Evolutionary conservation across 2,888 invertebrate species (phyloP).

Genomic region (Muscina levida): DNA sequence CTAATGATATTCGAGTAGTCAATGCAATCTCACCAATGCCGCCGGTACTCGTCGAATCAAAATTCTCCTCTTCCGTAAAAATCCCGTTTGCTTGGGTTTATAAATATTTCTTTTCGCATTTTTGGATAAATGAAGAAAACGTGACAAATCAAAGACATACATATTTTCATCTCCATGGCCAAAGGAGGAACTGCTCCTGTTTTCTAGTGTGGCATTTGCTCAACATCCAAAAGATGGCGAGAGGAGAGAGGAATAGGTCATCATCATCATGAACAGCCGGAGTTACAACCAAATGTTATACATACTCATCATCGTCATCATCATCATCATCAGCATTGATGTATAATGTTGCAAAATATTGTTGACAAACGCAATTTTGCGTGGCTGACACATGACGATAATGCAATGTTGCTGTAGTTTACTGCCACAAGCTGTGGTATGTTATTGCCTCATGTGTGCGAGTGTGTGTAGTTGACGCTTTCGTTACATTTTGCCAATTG

Average conservation of each 20-base stretch:
- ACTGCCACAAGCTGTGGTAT: neutral
- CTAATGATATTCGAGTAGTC: conserved; percentile 10
- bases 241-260: neutral
- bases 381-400: conserved; percentile 44
- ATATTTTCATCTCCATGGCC: neutral
- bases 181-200: neutral
- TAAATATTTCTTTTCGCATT: conserved; percentile 7
- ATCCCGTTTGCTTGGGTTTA: neutral
- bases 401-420: neutral
- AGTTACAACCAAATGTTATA: neutral
- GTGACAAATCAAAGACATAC: conserved; percentile 51
- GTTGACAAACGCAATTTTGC: conserved; percentile 62
- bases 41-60: neutral
- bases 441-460: conserved; percentile 13
- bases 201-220: neutral
- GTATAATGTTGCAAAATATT: conserved; percentile 14
- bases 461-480: neutral
- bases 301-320: conserved; percentile 18
- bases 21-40: neutral
- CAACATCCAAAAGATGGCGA: conserved; percentile 22
- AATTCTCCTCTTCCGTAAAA: neutral
- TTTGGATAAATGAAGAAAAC: conserved; percentile 32
- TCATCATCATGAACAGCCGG: neutral
- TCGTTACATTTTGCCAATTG: conserved; percentile 8
- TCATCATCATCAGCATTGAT: neutral